Evolutionary conservation across 2,113 vertebrate genomes (phyloP).

Genomic region (Crotalus viridis): DNA sequence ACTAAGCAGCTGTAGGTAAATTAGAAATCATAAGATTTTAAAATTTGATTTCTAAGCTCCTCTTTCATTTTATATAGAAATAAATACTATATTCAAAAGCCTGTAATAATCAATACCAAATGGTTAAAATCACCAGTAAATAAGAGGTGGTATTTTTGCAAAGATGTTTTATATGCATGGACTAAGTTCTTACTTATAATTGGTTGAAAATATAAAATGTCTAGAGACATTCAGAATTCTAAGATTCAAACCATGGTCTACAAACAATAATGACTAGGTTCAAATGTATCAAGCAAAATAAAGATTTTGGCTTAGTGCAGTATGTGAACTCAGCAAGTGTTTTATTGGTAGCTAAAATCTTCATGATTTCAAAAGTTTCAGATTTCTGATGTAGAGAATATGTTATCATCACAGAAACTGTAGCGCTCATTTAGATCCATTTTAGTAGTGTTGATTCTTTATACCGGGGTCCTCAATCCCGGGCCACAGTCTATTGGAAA

Average conservation of each 20-base stretch:
- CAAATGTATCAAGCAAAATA: background rate
- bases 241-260: background rate
- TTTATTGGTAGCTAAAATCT: constrained; percentile 14
- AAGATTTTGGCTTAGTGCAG: background rate
- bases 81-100: background rate
- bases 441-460: background rate
- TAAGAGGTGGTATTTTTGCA: background rate
- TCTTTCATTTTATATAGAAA: background rate
- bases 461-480: background rate
- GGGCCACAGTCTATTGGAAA: too few relatives aligned
- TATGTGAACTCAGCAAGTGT: background rate
- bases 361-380: constrained; percentile 40
- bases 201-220: background rate
- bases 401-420: constrained; percentile 26
- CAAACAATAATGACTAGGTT: background rate
- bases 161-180: background rate
- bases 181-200: background rate
- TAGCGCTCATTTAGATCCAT: constrained; percentile 9
- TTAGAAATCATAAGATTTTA: constrained; percentile 2
- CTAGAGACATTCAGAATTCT: background rate
- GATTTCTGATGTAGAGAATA: constrained; percentile 49
- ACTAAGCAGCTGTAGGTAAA: background rate
- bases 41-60: constrained; percentile 6
- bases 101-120: background rate
- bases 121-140: background rate